These are phyloP conservation scores for Rhinoptilus africanus DNA, from an alignment of 2,113 vertebrate genomes.

Conservation along the genomic window DNA sequence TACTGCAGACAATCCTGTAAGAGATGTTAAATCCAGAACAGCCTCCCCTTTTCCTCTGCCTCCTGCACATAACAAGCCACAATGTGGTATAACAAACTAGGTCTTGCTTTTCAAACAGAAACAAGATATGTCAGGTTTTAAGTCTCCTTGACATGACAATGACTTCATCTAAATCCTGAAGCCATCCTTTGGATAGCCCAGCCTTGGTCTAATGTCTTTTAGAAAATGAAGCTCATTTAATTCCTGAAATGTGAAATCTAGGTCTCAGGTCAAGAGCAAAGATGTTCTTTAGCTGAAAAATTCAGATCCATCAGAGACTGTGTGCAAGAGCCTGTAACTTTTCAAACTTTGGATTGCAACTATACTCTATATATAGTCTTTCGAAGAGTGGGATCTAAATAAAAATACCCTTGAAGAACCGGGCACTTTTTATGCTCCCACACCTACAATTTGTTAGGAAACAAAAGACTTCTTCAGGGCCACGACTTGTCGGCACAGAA, in stretches of 20 bases:
- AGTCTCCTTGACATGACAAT: constrained; percentile 58
- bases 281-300: constrained; percentile 50
- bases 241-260: constrained; percentile 57
- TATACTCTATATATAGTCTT: not conserved
- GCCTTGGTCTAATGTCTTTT: constrained; percentile 58
- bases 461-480: not conserved
- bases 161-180: constrained; percentile 53
- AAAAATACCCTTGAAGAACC: constrained; percentile 7
- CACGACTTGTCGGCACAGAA: not conserved
- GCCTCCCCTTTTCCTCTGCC: not conserved
- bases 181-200: constrained; percentile 21
- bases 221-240: constrained; percentile 60
- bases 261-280: constrained; percentile 57
- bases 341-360: constrained; percentile 3
- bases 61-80: not conserved
- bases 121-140: constrained; percentile 36
- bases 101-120: constrained; percentile 1
- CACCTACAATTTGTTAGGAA: not conserved
- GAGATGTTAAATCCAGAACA: not conserved
- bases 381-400: constrained; percentile 25
- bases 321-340: constrained; percentile 8
- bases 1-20: not conserved
- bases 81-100: not conserved
- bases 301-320: constrained; percentile 43
- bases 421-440: not conserved